Evolutionary conservation across 2,888 invertebrate species (phyloP), one percentile per base, ranked within the genome.

Genomic region (Drosophila monieri): DNA sequence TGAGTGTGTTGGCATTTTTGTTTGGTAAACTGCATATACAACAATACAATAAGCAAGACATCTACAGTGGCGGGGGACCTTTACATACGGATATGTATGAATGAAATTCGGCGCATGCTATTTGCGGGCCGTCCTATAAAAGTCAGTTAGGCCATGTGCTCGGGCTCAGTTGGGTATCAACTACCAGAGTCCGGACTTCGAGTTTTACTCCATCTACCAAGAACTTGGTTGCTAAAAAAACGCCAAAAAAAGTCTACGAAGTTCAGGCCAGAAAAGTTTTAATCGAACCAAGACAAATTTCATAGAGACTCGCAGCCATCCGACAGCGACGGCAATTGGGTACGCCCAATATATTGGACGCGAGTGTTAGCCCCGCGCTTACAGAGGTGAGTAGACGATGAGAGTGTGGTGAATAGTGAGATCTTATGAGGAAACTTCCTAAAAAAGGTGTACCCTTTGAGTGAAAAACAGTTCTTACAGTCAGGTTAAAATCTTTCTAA

Each of bases 11-110:
- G 81, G 78, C 77, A 85, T 86, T 85, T 84, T 85, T 85, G 84
- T 85, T 87, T 87, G 87, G 87, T 87, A 87, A 85, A 85, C 85
- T 85, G 80, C 81, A 84, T 81, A 84, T 84, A 84, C 85, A 85
- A 85, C 84, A 85, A 85, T 87, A 86, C 84, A 85, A 85, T 83
- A 83, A 85, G 87, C 85, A 85, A 78, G 84, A 76, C 80, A 76
- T 60, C 30, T 30, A 53, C 51, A 61, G 15, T 15, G 27, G 61
- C 27, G 75, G 58, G 48, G 55, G 70, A 32, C 43, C 66, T 71
- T 64, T 61, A 66, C 72, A 58, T 73, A 73, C 61, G 46, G 57
- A 57, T 56, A 56, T 72, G 37, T 46, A 62, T 73, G 73, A 69
- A 73, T 73, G 73, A 80, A 76, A 58, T 85, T 75, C 70, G 84